These are phyloP conservation scores for Trissonchulus latispiculum DNA, from an alignment of 2,888 invertebrate species.

Conservation along the genomic window DNA sequence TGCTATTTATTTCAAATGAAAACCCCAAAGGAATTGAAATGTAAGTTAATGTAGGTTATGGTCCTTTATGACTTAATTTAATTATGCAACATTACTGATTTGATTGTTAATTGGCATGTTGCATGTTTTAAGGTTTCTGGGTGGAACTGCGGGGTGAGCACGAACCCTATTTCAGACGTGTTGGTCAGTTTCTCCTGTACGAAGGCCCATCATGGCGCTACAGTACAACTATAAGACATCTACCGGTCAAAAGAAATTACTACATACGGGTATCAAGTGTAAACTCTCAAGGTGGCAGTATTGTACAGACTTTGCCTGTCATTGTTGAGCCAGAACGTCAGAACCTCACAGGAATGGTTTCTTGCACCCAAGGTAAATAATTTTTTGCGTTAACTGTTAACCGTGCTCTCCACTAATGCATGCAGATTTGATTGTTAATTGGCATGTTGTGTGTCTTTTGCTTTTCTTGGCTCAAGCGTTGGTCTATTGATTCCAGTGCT, in stretches of 20 bases:
- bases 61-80: too few relatives aligned
- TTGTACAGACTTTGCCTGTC: neutral
- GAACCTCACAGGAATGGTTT: neutral
- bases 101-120: too few relatives aligned
- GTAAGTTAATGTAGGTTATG: too few relatives aligned
- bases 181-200: neutral
- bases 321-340: neutral
- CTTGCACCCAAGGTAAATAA: neutral
- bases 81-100: too few relatives aligned
- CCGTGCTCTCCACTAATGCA: too few relatives aligned
- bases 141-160: neutral
- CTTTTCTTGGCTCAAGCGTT: too few relatives aligned
- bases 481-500: too few relatives aligned
- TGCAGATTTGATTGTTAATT: too few relatives aligned
- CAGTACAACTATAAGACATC: neutral
- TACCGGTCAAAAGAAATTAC: neutral
- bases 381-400: too few relatives aligned
- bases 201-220: neutral
- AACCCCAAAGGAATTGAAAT: too few relatives aligned
- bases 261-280: neutral
- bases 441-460: too few relatives aligned
- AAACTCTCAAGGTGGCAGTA: neutral
- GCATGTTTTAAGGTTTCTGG: neutral
- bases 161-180: neutral
- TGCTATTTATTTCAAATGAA: too few relatives aligned